Base-by-base conservation (phyloP, 2,113 vertebrate genomes). In the Spilogale gracilis region DNA sequence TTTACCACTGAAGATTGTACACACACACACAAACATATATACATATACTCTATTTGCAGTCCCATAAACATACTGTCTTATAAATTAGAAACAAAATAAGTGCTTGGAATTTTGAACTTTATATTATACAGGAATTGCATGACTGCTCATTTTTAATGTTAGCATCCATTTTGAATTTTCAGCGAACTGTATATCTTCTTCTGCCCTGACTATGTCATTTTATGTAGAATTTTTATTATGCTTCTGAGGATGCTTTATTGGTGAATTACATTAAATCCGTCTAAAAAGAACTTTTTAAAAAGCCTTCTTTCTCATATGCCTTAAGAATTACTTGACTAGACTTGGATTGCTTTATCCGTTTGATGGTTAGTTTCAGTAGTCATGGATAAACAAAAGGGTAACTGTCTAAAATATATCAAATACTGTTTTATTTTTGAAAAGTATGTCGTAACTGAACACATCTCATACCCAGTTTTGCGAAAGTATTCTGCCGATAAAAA, bases 341-440 rank as follows among this genome's bases (percentile, higher is more conserved):
- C 95, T 98, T 98, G 98, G 98, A 98, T 99, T 98, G 98, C 93
- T 98, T 98, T 98, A 98, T 98, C 98, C 98, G 98, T 98, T 98
- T 98, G 98, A 98, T 98, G 98, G 98, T 98, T 98, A 98, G 97
- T 98, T 99, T 99, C 98, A 98, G 97, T 99, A 99, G 98, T 98
- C 98, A 98, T 98, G 97, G 97, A 98, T 99, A 98, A 99, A 99
- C 98, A 98, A 99, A 99, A 97, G 97, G 96, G 94, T 98, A 98
- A 98, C 98, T 99, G 98, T 98, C 98, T 98, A 98, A 97, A 98
- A 98, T 99, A 98, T 98, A 98, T 98, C 98, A 98, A 99, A 99
- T 97, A 98, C 98, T 98, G 98, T 98, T 98, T 98, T 98, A 98
- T 98, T 98, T 98, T 98, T 98, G 95, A 98, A 99, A 98, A 99